Evolutionary conservation across 2,113 vertebrate species (phyloP), one percentile per base, ranked within the genome.

Genomic region (Chamaetylas fuelleborni): DNA sequence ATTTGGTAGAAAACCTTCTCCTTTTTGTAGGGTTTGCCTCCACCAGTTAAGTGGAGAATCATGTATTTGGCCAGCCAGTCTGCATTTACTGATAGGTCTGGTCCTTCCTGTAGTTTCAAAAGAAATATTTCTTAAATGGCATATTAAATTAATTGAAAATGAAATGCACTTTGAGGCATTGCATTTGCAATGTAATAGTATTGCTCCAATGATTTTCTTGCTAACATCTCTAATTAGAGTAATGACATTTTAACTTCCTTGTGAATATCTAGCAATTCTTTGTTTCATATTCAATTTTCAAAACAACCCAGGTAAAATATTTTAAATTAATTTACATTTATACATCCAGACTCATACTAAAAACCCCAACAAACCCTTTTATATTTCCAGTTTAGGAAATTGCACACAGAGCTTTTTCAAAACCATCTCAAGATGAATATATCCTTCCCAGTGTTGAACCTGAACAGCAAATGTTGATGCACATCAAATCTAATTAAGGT

Each of bases 121-220:
- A 64, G 28, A 83, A 83, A 86, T 47, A 43, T 62, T 54, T 92
- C 74, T 66, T 9, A 81, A 90, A 86, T 45, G 28, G 9, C 28
- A 80, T 93, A 89, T 93, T 60, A 88, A 81, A 81, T 88, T 74
- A 88, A 77, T 83, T 69, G 57, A 86, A 82, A 94, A 56, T 11
- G 58, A n/a, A 70, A 33, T 20, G 19, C 25, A 61, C 38, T 73
- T 76, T 76, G 47, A 76, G 54, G 47, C 62, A 82, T 29, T 81
- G 12, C 16, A 65, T 81, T 92, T 95, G n/a, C 43, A 81, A 42
- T 19, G 7, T 22, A 58, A 42, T 31, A 31, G 9, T 34, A 31
- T 60, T 73, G 69, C 51, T 78, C 71, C 65, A 53, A n/a, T 28
- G 56, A 18, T 18, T 71, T 81, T 33, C 50, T 53, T 74, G 26